Conservation (phyloP, 2,888 invertebrate species). For the Stratiomys singularior region DNA sequence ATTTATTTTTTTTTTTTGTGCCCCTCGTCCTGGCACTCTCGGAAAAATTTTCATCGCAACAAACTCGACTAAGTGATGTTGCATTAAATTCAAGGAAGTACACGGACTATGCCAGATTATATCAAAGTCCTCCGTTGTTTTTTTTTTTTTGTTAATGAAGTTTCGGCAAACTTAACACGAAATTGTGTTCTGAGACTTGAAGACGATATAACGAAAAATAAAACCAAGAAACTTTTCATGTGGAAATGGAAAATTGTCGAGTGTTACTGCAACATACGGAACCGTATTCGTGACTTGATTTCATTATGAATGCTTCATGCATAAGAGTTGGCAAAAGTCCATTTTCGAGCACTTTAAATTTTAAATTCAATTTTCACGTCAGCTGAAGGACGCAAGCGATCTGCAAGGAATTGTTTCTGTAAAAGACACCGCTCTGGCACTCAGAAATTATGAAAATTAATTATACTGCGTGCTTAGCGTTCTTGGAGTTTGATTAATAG, state of each 20-base stretch:
- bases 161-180: no score
- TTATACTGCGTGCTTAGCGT: no score
- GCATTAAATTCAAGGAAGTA: not conserved
- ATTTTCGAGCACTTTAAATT: conserved; percentile 6
- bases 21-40: not conserved
- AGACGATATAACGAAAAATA: not conserved
- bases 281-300: conserved; percentile 6
- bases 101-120: not conserved
- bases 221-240: not conserved
- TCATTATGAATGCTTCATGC: conserved; percentile 10
- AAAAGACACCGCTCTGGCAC: no score
- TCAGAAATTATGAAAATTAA: no score
- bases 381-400: no score
- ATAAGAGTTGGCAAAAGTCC: not conserved
- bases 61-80: not conserved
- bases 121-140: conserved; percentile 13
- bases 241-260: not conserved
- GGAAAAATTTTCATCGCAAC: not conserved
- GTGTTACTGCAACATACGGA: not conserved
- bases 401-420: no score
- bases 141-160: no score
- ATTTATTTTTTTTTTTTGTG: not conserved
- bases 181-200: not conserved
- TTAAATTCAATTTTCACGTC: conserved; percentile 21
- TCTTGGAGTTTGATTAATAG: no score